A percentile compares a stretch with the other conserved stretches of the same genome.
Evolutionary conservation across 2,113 vertebrate genomes (phyloP).

Genomic region (Lanius ludovicianus): DNA sequence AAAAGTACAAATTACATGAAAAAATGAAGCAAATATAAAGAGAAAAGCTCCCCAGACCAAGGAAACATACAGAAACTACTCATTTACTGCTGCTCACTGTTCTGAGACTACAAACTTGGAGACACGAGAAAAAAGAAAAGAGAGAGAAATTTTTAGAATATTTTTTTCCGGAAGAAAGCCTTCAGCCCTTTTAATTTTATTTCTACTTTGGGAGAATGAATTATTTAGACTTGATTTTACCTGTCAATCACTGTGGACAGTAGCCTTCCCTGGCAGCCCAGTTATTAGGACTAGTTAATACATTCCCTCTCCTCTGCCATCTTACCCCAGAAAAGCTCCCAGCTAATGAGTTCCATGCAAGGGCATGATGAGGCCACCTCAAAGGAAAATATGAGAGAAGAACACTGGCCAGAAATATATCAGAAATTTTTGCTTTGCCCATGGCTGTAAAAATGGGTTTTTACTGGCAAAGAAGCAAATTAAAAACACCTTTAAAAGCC

Average conservation of each 20-base stretch:
- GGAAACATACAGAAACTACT: not conserved
- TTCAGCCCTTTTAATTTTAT: not conserved
- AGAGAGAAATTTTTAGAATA: not conserved
- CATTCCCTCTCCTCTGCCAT: not conserved
- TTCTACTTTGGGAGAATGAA: constrained; percentile 1
- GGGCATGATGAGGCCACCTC: not conserved
- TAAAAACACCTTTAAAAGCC: not conserved
- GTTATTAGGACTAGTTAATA: not conserved
- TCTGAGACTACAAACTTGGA: not conserved
- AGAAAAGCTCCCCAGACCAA: not conserved
- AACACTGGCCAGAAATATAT: not conserved
- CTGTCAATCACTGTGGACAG: not conserved
- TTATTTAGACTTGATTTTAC: not conserved
- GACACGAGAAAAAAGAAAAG: not conserved
- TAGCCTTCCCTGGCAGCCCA: not conserved
- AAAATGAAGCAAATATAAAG: not conserved
- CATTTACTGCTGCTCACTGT: not conserved
- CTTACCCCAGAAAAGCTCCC: not conserved
- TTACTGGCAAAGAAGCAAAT: not conserved
- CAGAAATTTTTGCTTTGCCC: not conserved
- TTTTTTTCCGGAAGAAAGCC: not conserved
- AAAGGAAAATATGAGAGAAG: not conserved
- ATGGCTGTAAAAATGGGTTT: not conserved
- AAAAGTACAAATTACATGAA: not conserved
- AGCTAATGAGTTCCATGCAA: not conserved